These are phyloP conservation scores for Amorpha juglandis DNA, from an alignment of 2,888 invertebrate genomes.

Conservation along the genomic window DNA sequence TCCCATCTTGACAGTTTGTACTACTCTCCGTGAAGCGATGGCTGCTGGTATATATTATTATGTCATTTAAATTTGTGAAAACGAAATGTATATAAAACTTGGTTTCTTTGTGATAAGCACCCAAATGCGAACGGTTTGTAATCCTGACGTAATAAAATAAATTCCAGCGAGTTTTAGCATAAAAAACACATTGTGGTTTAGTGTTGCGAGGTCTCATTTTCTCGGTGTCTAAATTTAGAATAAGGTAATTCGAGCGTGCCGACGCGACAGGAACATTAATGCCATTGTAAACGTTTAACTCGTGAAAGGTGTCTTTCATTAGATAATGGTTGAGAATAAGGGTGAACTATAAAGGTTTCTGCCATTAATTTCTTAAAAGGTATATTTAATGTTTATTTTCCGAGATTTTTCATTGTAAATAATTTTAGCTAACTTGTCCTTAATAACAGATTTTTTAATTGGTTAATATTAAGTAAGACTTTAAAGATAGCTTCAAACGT, in stretches of 20 bases:
- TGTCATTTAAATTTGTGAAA: not conserved
- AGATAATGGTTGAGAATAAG: conserved; percentile 8
- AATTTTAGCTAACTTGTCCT: too few relatives aligned
- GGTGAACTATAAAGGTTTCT: not conserved
- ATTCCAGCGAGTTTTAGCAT: not conserved
- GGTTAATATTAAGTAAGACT: too few relatives aligned
- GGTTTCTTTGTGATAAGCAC: too few relatives aligned
- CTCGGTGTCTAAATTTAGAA: conserved; percentile 42
- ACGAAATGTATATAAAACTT: not conserved
- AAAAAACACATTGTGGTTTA: conserved; percentile 36
- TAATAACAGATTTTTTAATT: too few relatives aligned
- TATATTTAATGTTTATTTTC: too few relatives aligned
- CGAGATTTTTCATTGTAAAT: not conserved
- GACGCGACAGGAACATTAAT: conserved; percentile 52
- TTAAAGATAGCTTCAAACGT: too few relatives aligned
- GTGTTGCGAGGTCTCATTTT: conserved; percentile 38
- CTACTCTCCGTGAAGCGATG: too few relatives aligned
- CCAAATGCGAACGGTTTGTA: too few relatives aligned
- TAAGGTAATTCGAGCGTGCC: conserved; percentile 44
- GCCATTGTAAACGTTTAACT: conserved; percentile 52
- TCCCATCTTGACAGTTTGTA: too few relatives aligned
- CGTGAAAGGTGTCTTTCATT: conserved; percentile 34
- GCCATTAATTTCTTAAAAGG: not conserved
- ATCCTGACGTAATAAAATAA: not conserved
- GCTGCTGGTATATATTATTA: too few relatives aligned